Evolutionary conservation across 2,113 vertebrate genomes (phyloP).

Genomic region (Dipodomys ordii): DNA sequence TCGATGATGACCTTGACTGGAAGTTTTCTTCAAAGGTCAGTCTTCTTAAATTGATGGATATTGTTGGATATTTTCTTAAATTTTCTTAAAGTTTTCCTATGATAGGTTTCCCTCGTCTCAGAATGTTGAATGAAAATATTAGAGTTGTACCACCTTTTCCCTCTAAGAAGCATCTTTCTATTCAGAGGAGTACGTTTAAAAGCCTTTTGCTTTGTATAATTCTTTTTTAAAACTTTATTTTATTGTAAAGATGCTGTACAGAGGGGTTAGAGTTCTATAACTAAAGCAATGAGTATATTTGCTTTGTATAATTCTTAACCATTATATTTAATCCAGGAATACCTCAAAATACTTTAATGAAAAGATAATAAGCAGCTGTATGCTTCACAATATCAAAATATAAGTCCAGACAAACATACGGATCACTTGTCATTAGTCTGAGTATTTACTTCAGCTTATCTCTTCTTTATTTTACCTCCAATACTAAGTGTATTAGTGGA

Average conservation of each 20-base stretch:
- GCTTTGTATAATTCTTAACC: conserved; percentile 62
- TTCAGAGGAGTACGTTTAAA: neutral
- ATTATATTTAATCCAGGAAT: conserved; percentile 30
- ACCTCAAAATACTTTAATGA: conserved; percentile 58
- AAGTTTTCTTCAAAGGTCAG: neutral
- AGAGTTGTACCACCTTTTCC: neutral
- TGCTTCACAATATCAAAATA: neutral
- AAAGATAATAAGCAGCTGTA: conserved; percentile 35
- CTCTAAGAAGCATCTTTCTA: neutral
- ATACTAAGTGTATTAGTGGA: conserved; percentile 43
- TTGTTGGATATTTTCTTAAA: neutral
- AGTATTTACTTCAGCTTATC: conserved; percentile 53
- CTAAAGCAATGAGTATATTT: neutral
- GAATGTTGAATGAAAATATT: neutral
- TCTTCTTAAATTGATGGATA: neutral
- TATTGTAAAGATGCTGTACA: too few species aligned
- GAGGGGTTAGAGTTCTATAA: too few species aligned
- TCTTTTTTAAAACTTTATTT: neutral
- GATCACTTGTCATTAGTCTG: conserved; percentile 34
- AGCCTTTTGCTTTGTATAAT: conserved; percentile 46
- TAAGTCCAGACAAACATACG: conserved; percentile 32
- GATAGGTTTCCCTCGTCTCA: neutral
- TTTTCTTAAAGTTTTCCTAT: neutral
- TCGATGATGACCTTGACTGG: neutral
- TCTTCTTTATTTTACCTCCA: conserved; percentile 65